phyloP scores from a whole-genome alignment of 1,140 invertebrate genomes.

The Neodiprion virginianus region DNA sequence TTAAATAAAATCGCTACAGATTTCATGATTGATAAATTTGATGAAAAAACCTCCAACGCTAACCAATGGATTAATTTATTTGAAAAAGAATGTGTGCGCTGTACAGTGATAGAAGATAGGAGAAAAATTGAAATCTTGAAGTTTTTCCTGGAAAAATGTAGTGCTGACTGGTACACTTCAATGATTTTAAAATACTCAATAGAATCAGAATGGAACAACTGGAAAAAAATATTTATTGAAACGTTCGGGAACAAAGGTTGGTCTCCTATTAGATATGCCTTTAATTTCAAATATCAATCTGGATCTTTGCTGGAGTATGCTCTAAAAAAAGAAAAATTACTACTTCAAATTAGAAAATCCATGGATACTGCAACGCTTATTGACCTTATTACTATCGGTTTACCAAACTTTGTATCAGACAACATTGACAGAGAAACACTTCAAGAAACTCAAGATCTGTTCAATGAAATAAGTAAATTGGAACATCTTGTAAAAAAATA shows the following conservation, averaged over 20 bases:
- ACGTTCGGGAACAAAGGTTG: constrained; percentile 39
- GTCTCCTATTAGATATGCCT: constrained; percentile 31
- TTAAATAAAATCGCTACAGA: too few species aligned
- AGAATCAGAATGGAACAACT: constrained; percentile 29
- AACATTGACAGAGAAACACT: constrained; percentile 32
- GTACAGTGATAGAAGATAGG: too few species aligned
- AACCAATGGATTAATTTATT: too few species aligned
- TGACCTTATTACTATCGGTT: constrained; percentile 27
- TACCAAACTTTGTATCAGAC: constrained; percentile 32
- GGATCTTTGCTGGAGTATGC: constrained; percentile 33
- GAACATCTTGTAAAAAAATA: constrained; percentile 23
- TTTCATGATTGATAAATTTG: too few species aligned
- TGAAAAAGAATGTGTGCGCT: too few species aligned
- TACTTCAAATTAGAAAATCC: constrained; percentile 31
- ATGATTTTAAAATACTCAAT: constrained; percentile 29
- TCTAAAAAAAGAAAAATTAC: constrained; percentile 33
- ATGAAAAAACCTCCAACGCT: too few species aligned
- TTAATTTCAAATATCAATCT: constrained; percentile 28
- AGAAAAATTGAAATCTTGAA: too few species aligned
- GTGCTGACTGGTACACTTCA: constrained; percentile 31
- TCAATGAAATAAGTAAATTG: constrained; percentile 29
- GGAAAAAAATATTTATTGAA: constrained; percentile 34
- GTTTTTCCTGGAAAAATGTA: too few species aligned
- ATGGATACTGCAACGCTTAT: constrained; percentile 31
- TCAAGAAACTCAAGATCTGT: constrained; percentile 29